Evolutionary conservation across 2,888 invertebrate genomes (phyloP), one percentile per base, ranked within the genome.

Genomic region (Pinctada fucata): DNA sequence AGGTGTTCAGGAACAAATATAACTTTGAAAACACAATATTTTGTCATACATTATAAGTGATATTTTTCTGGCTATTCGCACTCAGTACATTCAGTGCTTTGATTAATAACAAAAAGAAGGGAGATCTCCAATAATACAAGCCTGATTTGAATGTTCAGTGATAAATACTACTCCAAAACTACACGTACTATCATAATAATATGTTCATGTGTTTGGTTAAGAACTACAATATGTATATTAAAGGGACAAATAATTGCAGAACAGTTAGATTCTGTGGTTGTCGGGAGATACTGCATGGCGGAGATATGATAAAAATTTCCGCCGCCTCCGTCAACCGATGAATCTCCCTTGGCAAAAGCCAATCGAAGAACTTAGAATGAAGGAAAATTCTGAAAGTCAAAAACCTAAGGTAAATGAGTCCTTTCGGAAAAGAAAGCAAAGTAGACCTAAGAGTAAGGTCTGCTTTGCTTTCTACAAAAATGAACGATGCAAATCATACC

Each of bases 331-430:
- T 6, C 48, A 69, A 48, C n/a, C 69, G 3, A 5, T 49, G 2
- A 47, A 69, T 48, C 49, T 48, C n/a, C 69, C 69, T 48, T 69
- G 69, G 48, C 69, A 69, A 69, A 69, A 69, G 13, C 69, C 31
- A 48, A 10, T 69, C 47, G 69, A 69, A 47, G 69, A 47, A 48
- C 49, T 69, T 3, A 45, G 6, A 6, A 47, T 69, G n/a, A 69
- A 69, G 48, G 69, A n/a, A 2, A 10, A 48, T 48, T 68, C 68
- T 2, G n/a, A 47, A 48, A 10, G 8, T 6, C 58, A 58, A 58
- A 58, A 66, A n/a, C 16, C 31, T 3, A 31, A 31, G 31, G 47
- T 47, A 66, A 66, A 66, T 66, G 66, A 69, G 45, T 10, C 69
- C 13, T 48, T 48, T 69, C 69, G 48, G 47, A 48, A 69, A 13